These are phyloP conservation scores for Pangasius larnaudii DNA, from an alignment of 2,797 vertebrate genomes.

Conservation along the genomic window DNA sequence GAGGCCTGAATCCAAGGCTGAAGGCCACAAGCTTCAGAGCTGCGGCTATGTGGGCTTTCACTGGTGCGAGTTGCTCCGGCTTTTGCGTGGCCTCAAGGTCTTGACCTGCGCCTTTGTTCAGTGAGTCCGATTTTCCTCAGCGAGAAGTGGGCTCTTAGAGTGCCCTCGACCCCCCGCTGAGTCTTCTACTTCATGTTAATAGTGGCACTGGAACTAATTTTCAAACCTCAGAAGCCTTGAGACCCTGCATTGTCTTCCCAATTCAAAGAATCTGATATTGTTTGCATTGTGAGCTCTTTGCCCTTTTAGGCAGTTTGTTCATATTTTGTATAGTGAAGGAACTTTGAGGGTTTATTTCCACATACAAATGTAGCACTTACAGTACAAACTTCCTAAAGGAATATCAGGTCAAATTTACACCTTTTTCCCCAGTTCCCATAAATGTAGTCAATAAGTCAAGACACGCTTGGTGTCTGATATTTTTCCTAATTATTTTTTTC, in stretches of 20 bases:
- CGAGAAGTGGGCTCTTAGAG: conserved; percentile 71
- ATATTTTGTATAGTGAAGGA: neutral
- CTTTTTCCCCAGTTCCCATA: neutral
- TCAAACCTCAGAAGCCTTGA: conserved; percentile 75
- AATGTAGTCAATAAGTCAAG: neutral
- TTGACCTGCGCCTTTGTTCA: conserved; percentile 75
- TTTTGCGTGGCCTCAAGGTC: conserved; percentile 79
- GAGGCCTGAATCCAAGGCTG: conserved; percentile 15
- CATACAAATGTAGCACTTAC: neutral
- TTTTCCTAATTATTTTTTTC: neutral
- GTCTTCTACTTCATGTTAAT: conserved; percentile 77
- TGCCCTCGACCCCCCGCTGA: conserved; percentile 72
- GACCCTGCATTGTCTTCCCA: conserved; percentile 72
- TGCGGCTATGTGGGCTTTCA: conserved; percentile 55
- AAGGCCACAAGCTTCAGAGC: conserved; percentile 31
- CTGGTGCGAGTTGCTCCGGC: conserved; percentile 69
- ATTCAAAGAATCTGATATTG: conserved; percentile 41
- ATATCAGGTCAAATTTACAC: neutral
- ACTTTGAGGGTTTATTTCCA: neutral
- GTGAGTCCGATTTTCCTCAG: conserved; percentile 59
- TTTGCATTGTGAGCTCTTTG: conserved; percentile 27
- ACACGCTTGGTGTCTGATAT: neutral
- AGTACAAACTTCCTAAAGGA: neutral
- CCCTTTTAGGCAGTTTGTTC: conserved; percentile 2
- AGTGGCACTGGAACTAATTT: conserved; percentile 81